Percentiles rank a stretch among this genome's conserved stretches.
Evolutionary conservation across 2,888 invertebrate species (phyloP).

Genomic region (Lasioglossum leucozonium): DNA sequence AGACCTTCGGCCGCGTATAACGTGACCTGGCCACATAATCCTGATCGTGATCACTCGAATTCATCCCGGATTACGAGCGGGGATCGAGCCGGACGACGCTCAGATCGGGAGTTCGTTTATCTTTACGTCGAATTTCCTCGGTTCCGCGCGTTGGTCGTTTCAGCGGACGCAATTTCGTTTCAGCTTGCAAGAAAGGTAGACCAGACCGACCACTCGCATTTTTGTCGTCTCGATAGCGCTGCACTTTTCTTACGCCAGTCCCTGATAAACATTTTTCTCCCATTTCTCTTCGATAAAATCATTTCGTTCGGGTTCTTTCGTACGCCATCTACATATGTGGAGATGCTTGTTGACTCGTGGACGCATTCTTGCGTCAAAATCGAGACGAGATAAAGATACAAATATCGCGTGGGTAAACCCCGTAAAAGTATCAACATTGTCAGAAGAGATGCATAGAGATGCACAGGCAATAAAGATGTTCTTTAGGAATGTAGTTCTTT

Average conservation of each 20-base stretch:
- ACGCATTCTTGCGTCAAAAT: background rate
- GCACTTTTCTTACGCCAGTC: background rate
- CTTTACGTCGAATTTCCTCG: conserved; percentile 25
- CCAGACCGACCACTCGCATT: conserved; percentile 9
- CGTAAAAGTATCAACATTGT: background rate
- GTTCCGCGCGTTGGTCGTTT: background rate
- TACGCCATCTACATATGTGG: background rate
- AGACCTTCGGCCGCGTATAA: conserved; percentile 61
- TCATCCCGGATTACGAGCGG: conserved; percentile 53
- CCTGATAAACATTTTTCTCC: background rate
- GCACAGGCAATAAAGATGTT: background rate
- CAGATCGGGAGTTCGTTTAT: conserved; percentile 42
- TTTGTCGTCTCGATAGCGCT: background rate
- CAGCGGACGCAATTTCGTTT: conserved; percentile 3
- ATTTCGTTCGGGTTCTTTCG: background rate
- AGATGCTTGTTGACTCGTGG: background rate
- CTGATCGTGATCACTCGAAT: conserved; percentile 51
- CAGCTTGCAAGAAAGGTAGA: background rate
- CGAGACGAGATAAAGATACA: background rate
- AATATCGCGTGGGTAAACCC: background rate
- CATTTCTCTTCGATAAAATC: background rate
- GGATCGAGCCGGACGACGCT: conserved; percentile 10
- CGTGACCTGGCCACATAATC: conserved; percentile 64
- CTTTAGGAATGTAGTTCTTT: background rate
- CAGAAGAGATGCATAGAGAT: background rate